These are phyloP conservation scores for Picathartes gymnocephalus DNA, from an alignment of 2,113 vertebrate species.

Conservation along the genomic window DNA sequence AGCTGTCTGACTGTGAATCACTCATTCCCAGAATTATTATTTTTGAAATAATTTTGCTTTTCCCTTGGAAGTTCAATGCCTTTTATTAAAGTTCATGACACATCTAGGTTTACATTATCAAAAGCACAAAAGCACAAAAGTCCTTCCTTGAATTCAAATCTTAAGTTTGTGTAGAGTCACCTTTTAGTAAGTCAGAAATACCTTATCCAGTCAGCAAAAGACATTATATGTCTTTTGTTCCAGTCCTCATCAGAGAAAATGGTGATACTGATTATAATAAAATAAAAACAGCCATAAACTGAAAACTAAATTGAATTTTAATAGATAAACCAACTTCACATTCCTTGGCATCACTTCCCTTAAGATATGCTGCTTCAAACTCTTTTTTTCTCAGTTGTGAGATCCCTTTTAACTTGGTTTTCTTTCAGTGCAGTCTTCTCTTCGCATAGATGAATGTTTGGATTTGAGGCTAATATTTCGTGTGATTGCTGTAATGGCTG, in stretches of 20 bases:
- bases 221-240: neutral
- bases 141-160: slow-evolving; percentile 45
- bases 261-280: neutral
- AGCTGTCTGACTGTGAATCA: neutral
- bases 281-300: neutral
- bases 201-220: neutral
- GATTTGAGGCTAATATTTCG: neutral
- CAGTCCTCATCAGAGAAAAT: neutral
- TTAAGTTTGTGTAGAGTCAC: neutral
- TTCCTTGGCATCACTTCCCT: neutral
- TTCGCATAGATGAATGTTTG: neutral
- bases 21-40: neutral
- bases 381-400: neutral
- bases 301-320: neutral
- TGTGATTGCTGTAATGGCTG: neutral
- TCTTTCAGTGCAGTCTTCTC: neutral
- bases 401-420: neutral
- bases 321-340: neutral
- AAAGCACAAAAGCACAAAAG: neutral
- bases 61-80: neutral
- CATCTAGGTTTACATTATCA: neutral
- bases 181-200: neutral
- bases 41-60: neutral
- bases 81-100: neutral
- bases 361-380: neutral